Evolutionary conservation across 2,113 vertebrate genomes (phyloP).

Genomic region (human): DNA sequence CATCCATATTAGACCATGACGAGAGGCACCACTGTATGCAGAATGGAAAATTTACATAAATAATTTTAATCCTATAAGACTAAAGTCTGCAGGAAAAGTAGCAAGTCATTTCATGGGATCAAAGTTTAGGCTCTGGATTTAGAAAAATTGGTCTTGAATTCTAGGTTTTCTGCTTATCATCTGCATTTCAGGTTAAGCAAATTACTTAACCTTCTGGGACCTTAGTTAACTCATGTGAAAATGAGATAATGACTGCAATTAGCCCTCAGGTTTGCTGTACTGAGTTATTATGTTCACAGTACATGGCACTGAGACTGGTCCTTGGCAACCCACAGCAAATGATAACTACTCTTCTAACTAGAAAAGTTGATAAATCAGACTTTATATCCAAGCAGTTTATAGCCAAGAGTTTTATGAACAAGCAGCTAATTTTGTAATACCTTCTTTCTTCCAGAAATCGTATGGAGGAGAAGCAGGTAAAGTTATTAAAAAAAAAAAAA

Average conservation of each 20-base stretch:
- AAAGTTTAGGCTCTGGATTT: background rate
- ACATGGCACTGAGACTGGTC: background rate
- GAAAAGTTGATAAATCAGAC: conserved; percentile 28
- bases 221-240: background rate
- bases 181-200: background rate
- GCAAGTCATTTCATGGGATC: background rate
- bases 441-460: background rate
- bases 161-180: background rate
- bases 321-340: background rate
- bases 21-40: background rate
- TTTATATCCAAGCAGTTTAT: background rate
- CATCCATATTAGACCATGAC: background rate
- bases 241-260: background rate
- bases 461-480: background rate
- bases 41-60: background rate
- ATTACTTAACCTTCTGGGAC: conserved; percentile 18
- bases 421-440: background rate
- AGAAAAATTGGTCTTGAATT: conserved; percentile 36
- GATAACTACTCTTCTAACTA: background rate
- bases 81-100: background rate
- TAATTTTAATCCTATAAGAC: conserved; percentile 14
- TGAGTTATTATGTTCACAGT: background rate
- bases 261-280: background rate
- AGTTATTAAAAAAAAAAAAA: background rate
- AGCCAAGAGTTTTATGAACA: background rate